Evolutionary conservation across 2,888 invertebrate species (phyloP).

Genomic region (Conchocele bisecta): DNA sequence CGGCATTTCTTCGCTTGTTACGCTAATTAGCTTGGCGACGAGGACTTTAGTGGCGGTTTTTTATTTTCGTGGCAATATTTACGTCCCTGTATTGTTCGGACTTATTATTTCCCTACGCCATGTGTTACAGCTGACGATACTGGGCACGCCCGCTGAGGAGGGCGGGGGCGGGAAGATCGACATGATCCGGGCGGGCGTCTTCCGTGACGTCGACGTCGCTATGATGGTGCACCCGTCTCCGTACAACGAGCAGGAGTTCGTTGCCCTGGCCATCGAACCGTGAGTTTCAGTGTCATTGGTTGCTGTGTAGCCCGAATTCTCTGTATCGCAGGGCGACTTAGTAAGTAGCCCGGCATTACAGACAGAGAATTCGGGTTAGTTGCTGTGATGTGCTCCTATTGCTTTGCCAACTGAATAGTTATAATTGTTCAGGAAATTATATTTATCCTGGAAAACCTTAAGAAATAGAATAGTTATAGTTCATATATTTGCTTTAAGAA

Average conservation of each 20-base stretch:
- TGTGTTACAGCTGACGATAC: constrained; percentile 66
- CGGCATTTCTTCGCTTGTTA: too few species aligned
- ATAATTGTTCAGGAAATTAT: too few species aligned
- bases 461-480: too few species aligned
- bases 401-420: too few species aligned
- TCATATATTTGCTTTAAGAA: too few species aligned
- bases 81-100: background rate
- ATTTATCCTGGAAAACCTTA: too few species aligned
- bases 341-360: too few species aligned
- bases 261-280: constrained; percentile 17
- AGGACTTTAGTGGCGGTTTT: too few species aligned
- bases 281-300: background rate
- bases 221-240: constrained; percentile 75
- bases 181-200: constrained; percentile 67
- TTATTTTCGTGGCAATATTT: too few species aligned
- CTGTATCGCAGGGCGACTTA: background rate
- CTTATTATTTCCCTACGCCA: background rate
- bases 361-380: too few species aligned
- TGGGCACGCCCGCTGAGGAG: constrained; percentile 78
- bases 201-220: constrained; percentile 70
- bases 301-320: background rate
- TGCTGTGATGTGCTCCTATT: too few species aligned
- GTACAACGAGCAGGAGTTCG: constrained; percentile 6
- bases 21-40: too few species aligned
- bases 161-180: constrained; percentile 72